Evolutionary conservation across 2,113 vertebrate genomes (phyloP).

Genomic region (Cheilinus undulatus): DNA sequence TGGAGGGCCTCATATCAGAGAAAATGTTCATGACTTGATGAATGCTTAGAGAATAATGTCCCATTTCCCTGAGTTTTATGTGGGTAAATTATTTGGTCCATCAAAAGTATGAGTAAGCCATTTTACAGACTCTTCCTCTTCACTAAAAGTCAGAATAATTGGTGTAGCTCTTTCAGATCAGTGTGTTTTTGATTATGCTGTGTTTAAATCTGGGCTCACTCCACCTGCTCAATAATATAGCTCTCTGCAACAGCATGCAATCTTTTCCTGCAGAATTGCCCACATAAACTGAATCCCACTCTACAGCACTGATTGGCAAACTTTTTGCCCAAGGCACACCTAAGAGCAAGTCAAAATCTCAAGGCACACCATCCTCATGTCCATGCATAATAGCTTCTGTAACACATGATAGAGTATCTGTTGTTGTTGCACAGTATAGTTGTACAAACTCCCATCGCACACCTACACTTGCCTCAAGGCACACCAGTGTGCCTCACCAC

Average conservation of each 20-base stretch:
- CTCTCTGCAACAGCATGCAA: not conserved
- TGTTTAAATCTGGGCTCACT: no score
- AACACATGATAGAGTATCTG: no score
- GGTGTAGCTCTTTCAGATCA: not conserved
- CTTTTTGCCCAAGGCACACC: no score
- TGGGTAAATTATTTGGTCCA: not conserved
- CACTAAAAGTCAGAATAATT: not conserved
- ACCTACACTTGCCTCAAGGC: no score
- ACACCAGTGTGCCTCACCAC: no score
- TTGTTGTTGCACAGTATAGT: no score
- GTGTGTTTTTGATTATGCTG: not conserved
- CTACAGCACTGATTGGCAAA: no score
- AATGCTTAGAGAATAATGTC: slow-evolving; percentile 5
- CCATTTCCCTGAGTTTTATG: not conserved
- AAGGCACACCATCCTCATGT: no score
- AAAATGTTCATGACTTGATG: not conserved
- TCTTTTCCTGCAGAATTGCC: not conserved
- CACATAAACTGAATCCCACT: no score
- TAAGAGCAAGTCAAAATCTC: no score
- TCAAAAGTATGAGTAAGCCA: not conserved
- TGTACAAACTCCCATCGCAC: no score
- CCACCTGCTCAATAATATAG: not conserved
- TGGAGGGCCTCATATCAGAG: not conserved
- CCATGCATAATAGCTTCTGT: no score
- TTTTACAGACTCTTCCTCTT: not conserved